Base-by-base conservation (phyloP, 2,113 vertebrate species). In the Myocastor coypus region DNA sequence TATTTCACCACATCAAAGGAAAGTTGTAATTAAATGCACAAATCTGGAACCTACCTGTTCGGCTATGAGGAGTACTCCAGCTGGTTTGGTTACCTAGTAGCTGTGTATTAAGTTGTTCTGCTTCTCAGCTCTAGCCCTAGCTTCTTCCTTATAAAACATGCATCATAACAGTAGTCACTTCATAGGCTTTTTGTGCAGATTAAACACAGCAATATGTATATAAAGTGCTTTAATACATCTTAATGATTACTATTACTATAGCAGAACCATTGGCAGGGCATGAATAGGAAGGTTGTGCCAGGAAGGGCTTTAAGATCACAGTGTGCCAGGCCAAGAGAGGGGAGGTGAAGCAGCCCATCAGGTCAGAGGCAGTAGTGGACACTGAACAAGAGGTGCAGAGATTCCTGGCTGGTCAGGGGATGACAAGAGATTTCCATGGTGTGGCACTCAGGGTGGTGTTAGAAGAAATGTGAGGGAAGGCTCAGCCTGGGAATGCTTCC, bases 221-320 rank as follows among this genome's bases (percentile, higher is more conserved):
- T 81, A 91, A 92, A 96, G 37, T 92, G 34, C 64, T 87, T 96
- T 71, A 94, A 78, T 84, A 83, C 92, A 91, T 78, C 75, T 77
- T 88, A 57, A 34, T 88, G 93, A 85, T 94, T 73, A 55, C 50
- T 81, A 24, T 83, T 95, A 78, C 66, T n/a, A 77, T 30, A 92
- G 83, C 14, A 50, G 42, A 55, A 28, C 63, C 14, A 87, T 80
- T 87, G 89, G 68, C 37, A 78, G 81, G 83, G 52, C 17, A 37
- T 13, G 50, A 82, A 12, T 19, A 26, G 64, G 81, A 80, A n/a
- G 10, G 28, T 59, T 85, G 66, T 85, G n/a, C 42, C 69, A 73
- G 59, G 3, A 92, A 68, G 46, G 68, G 37, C 19, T 93, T 94
- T n/a, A 26, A n/a, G n/a, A 46, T 46, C 46, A 46, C 46, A 52